phyloP scores from a whole-genome alignment of 2,113 vertebrate species.

The Leptobrachium ailaonicum region DNA sequence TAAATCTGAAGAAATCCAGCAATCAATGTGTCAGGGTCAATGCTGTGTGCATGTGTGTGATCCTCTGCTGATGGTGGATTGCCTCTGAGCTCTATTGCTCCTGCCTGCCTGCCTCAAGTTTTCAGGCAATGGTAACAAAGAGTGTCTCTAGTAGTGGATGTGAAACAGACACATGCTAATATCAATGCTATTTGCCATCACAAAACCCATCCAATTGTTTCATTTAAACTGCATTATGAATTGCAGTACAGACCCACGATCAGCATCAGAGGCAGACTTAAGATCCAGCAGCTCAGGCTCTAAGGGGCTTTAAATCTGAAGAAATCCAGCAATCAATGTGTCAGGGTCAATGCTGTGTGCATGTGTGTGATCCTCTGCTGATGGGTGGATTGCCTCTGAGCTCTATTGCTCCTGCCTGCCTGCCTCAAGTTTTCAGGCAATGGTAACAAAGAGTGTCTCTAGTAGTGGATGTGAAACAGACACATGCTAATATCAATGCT shows the following conservation, averaged over 20 bases:
- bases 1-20: neutral
- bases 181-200: no score
- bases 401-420: slow-evolving; percentile 26
- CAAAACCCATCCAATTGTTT: no score
- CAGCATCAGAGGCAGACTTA: no score
- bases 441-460: slow-evolving; percentile 45
- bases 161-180: neutral
- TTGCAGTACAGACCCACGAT: no score
- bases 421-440: slow-evolving; percentile 48
- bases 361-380: slow-evolving; percentile 13
- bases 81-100: slow-evolving; percentile 14
- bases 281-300: no score
- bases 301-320: neutral
- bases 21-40: neutral
- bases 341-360: neutral
- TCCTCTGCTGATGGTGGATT: slow-evolving; percentile 23
- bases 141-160: slow-evolving; percentile 41
- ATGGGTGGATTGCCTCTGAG: slow-evolving; percentile 25
- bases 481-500: no score
- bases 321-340: neutral
- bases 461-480: slow-evolving; percentile 44
- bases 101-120: slow-evolving; percentile 48
- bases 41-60: slow-evolving; percentile 4
- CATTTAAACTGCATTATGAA: no score
- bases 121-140: slow-evolving; percentile 49